phyloP scores from a whole-genome alignment of 2,113 vertebrate genomes.

The Chlorodrepanis virens region DNA sequence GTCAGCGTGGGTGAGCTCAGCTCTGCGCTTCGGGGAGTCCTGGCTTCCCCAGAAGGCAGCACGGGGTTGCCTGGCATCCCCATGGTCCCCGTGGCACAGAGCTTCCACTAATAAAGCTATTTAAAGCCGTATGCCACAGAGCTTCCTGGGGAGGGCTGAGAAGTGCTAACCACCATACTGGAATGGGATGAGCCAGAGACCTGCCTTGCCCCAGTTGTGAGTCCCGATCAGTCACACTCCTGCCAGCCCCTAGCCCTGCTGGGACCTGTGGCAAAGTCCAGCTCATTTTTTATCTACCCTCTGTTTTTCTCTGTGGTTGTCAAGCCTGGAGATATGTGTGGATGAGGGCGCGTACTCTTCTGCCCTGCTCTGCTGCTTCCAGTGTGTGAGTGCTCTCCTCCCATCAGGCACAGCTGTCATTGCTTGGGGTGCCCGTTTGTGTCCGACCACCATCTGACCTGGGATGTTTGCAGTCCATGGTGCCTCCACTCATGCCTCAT shows the following conservation, averaged over 20 bases:
- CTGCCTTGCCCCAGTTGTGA: fast-evolving
- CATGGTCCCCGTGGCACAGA: fast-evolving
- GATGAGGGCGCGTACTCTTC: fast-evolving
- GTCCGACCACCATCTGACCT: fast-evolving
- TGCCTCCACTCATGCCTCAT: neutral
- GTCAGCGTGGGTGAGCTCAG: neutral
- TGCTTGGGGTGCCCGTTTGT: neutral
- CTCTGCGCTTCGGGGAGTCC: fast-evolving
- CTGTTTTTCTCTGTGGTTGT: neutral
- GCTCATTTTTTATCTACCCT: neutral
- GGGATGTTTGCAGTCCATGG: fast-evolving
- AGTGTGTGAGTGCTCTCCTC: neutral
- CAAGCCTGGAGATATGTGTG: neutral
- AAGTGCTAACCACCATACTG: fast-evolving
- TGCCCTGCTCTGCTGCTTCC: neutral
- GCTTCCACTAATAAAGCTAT: constrained; percentile 66
- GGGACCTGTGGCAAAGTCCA: neutral
- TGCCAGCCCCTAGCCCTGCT: neutral
- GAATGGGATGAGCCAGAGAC: neutral
- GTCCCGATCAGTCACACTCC: fast-evolving
- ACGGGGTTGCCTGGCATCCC: neutral
- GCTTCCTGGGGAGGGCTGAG: constrained; percentile 19
- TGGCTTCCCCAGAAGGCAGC: neutral
- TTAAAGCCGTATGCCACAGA: constrained; percentile 7
- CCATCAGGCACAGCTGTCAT: neutral